Conservation (phyloP, 2,797 vertebrate genomes). For the Epinephelus awoara region DNA sequence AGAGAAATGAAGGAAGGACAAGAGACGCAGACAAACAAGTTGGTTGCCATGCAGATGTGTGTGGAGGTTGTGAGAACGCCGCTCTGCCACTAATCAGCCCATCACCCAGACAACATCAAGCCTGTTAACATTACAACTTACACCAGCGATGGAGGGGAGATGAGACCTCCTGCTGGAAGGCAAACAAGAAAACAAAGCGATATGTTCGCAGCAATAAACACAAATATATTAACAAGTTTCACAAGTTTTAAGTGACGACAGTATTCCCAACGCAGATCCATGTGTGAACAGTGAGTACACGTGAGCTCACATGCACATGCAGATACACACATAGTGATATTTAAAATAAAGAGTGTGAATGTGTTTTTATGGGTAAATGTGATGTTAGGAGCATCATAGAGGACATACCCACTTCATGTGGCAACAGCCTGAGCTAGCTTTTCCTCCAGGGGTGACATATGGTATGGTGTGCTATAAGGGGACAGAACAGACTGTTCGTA, state of each 20-base stretch:
- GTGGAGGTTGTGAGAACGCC: slow-evolving; percentile 65
- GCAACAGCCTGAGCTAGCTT: slow-evolving; percentile 48
- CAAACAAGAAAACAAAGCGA: slow-evolving; percentile 8
- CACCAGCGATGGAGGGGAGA: background rate
- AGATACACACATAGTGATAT: background rate
- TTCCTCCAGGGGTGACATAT: slow-evolving; percentile 72
- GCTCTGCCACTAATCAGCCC: slow-evolving; percentile 67
- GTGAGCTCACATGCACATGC: background rate
- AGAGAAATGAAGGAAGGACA: slow-evolving; percentile 48
- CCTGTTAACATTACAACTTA: slow-evolving; percentile 47
- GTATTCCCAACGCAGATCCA: background rate
- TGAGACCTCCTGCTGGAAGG: slow-evolving; percentile 9
- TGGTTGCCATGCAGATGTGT: slow-evolving; percentile 78
- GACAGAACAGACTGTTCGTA: slow-evolving; percentile 60
- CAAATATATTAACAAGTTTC: slow-evolving; percentile 30
- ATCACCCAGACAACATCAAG: slow-evolving; percentile 69
- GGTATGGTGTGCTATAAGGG: slow-evolving; percentile 67
- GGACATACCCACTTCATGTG: slow-evolving; percentile 12
- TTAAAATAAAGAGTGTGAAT: background rate
- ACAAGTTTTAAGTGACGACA: slow-evolving; percentile 39
- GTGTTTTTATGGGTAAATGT: slow-evolving; percentile 13
- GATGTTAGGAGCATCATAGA: slow-evolving; percentile 21
- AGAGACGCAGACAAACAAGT: slow-evolving; percentile 65
- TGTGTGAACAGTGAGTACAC: slow-evolving; percentile 3
- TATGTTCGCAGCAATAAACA: background rate